Evolutionary conservation across 2,888 invertebrate genomes (phyloP).

Genomic region (Brenthis ino): DNA sequence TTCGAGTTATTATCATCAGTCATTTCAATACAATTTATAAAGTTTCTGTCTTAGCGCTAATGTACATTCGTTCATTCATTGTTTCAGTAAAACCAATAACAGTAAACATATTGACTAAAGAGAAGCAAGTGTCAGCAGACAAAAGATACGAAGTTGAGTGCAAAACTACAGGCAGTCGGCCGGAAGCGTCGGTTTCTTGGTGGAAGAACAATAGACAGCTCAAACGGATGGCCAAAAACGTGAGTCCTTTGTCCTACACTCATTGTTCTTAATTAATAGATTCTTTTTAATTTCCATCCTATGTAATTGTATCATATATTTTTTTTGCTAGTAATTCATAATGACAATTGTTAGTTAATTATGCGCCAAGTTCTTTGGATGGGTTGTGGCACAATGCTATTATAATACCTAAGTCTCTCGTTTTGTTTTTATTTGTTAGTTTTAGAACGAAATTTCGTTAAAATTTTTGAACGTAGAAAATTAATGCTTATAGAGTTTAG

Average conservation of each 20-base stretch:
- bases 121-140: conserved; percentile 91
- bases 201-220: conserved; percentile 93
- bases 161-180: conserved; percentile 92
- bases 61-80: conserved; percentile 11
- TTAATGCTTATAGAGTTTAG: too few species aligned
- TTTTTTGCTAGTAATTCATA: conserved; percentile 22
- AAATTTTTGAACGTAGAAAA: too few species aligned
- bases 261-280: conserved; percentile 68
- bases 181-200: conserved; percentile 93
- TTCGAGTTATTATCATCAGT: too few species aligned
- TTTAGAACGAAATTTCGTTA: too few species aligned
- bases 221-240: conserved; percentile 90
- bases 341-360: conserved; percentile 11
- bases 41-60: too few species aligned
- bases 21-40: too few species aligned
- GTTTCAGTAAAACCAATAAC: conserved; percentile 91
- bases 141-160: conserved; percentile 94
- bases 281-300: conserved; percentile 50
- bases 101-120: conserved; percentile 92
- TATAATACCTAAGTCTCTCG: too few species aligned
- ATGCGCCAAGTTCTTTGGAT: conserved; percentile 14
- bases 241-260: conserved; percentile 61
- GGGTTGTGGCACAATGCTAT: not conserved
- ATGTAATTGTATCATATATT: conserved; percentile 21
- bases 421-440: too few species aligned